Percentiles rank a stretch among this genome's conserved stretches.
Conservation (phyloP, 2,888 invertebrate genomes). For the Protodeltote pygarga region DNA sequence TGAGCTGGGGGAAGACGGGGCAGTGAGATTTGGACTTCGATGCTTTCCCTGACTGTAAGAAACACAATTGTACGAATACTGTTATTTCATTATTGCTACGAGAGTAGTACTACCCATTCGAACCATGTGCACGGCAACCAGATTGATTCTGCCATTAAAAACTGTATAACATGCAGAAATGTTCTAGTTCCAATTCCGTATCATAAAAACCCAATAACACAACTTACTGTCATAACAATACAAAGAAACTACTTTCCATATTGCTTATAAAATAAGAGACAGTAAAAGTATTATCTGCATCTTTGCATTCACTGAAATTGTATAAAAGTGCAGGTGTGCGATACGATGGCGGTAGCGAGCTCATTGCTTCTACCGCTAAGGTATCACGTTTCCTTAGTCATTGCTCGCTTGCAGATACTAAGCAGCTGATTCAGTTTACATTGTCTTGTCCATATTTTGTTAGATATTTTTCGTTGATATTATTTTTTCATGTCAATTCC, state of each 20-base stretch:
- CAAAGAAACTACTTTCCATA: neutral
- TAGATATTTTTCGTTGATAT: no score
- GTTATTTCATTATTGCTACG: no score
- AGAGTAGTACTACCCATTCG: no score
- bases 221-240: neutral
- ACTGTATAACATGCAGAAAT: no score
- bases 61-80: no score
- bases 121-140: no score
- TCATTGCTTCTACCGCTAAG: slow-evolving; percentile 3
- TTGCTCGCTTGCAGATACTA: neutral
- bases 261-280: neutral
- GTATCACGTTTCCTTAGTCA: slow-evolving; percentile 6
- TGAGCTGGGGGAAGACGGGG: no score
- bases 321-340: slow-evolving; percentile 19
- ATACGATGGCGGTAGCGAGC: slow-evolving; percentile 2
- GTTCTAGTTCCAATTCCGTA: neutral
- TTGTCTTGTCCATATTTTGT: neutral
- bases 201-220: neutral
- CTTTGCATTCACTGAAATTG: slow-evolving; percentile 1
- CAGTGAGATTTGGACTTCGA: no score
- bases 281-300: neutral
- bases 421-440: slow-evolving; percentile 1
- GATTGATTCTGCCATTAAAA: no score
- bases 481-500: no score
- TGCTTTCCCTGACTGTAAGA: no score